Evolutionary conservation across 2,113 vertebrate genomes (phyloP).

Genomic region (rabbit (Oryctolagus cuniculus)): DNA sequence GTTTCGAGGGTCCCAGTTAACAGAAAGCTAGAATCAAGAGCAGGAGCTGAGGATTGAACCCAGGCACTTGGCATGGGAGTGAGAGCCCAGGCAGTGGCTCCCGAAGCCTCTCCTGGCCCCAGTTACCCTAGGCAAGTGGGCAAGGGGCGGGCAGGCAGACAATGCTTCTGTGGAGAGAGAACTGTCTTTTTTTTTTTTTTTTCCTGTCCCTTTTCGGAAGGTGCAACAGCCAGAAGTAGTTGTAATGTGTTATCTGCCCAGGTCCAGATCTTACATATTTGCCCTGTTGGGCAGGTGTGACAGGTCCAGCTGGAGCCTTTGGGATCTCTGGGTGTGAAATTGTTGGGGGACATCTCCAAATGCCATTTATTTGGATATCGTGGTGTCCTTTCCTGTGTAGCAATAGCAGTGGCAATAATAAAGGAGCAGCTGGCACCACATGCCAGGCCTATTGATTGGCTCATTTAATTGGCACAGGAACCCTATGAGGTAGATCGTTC

Average conservation of each 20-base stretch:
- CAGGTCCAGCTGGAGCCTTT: neutral
- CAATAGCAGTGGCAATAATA: neutral
- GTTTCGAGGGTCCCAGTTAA: too few species aligned
- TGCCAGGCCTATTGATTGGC: neutral
- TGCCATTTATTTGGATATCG: neutral
- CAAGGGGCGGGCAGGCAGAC: neutral
- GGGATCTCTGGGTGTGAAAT: neutral
- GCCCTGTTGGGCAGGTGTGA: neutral
- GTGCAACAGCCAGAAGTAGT: neutral
- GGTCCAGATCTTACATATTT: neutral
- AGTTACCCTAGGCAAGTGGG: conserved; percentile 37
- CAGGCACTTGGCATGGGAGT: too few species aligned
- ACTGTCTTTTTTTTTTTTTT: neutral
- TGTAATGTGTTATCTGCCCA: neutral
- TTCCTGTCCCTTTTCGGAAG: neutral
- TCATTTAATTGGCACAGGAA: neutral
- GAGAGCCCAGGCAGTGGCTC: neutral
- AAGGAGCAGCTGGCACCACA: neutral
- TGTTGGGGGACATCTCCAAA: too few species aligned
- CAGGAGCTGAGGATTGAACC: too few species aligned
- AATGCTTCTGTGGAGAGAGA: neutral
- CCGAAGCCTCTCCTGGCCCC: neutral
- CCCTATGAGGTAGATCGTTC: neutral
- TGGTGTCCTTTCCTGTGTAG: neutral
- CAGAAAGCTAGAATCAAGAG: too few species aligned